phyloP scores from a whole-genome alignment of 2,113 vertebrate species.

The Alosa alosa region DNA sequence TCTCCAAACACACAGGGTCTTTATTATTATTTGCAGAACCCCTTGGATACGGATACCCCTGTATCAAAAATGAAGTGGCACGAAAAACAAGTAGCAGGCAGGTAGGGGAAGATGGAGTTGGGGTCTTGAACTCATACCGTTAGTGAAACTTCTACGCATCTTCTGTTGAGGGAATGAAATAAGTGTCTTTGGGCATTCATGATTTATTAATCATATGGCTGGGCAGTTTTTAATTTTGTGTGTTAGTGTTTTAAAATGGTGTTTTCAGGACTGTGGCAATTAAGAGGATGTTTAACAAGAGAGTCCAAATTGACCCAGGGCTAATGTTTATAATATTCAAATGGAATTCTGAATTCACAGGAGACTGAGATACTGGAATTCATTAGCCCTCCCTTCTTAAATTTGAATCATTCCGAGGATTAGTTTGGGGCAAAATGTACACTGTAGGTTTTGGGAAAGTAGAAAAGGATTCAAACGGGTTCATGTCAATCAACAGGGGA shows the following conservation, averaged over 20 bases:
- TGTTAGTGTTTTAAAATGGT: slow-evolving; percentile 58
- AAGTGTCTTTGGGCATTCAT: slow-evolving; percentile 40
- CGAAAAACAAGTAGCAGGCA: neutral
- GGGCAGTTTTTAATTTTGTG: slow-evolving; percentile 63
- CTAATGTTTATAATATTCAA: slow-evolving; percentile 73
- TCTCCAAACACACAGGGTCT: slow-evolving; percentile 25
- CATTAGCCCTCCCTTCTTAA: slow-evolving; percentile 60
- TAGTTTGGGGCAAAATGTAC: slow-evolving; percentile 57
- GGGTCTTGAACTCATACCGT: neutral
- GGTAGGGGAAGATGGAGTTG: no score
- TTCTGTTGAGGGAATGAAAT: neutral
- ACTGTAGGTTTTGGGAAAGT: neutral
- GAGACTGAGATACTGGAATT: slow-evolving; percentile 59
- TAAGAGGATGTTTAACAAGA: slow-evolving; percentile 62
- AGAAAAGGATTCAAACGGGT: slow-evolving; percentile 64
- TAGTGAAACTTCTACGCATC: neutral
- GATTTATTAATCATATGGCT: slow-evolving; percentile 62
- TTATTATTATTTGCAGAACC: slow-evolving; percentile 4
- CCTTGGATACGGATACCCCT: neutral
- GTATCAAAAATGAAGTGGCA: neutral
- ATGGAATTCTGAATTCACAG: slow-evolving; percentile 45
- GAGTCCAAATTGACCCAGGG: slow-evolving; percentile 62
- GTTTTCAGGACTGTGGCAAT: slow-evolving; percentile 63
- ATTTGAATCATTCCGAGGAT: slow-evolving; percentile 60
- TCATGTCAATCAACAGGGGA: slow-evolving; percentile 67